Conservation (phyloP, 2,797 vertebrate species). For the Spinus pinus region DNA sequence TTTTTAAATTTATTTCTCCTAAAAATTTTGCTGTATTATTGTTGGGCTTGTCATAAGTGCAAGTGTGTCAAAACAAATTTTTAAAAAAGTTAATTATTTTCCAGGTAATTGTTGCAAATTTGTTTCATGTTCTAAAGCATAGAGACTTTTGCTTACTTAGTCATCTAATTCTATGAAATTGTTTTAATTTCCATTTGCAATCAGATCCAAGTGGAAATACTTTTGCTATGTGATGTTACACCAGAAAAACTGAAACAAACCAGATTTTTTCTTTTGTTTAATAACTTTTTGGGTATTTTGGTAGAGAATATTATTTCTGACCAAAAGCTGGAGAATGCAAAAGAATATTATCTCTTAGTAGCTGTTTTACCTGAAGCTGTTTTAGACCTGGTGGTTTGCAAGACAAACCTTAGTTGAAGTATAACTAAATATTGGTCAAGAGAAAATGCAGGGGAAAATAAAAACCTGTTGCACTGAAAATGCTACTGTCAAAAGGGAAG, state of each 20-base stretch:
- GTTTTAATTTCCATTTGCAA: not conserved
- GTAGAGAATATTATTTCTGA: not conserved
- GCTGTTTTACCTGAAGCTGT: not conserved
- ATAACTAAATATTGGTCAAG: not conserved
- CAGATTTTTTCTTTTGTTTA: not conserved
- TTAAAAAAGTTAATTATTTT: not conserved
- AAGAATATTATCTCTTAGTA: not conserved
- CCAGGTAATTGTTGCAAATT: not conserved
- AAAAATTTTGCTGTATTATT: not conserved
- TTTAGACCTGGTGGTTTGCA: not conserved
- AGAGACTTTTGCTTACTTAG: not conserved
- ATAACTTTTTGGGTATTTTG: not conserved
- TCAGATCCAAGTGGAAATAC: not conserved
- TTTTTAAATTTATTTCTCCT: not conserved
- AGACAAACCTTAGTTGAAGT: not conserved
- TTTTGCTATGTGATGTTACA: not conserved
- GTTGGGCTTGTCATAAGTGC: not conserved
- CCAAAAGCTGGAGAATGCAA: not conserved
- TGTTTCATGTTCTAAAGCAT: not conserved
- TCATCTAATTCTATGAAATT: not conserved
- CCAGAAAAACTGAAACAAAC: not conserved
- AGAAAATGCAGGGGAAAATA: not conserved
- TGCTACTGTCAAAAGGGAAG: not conserved
- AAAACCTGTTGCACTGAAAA: not conserved
- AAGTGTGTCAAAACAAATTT: not conserved